These are phyloP conservation scores for Calycopis cecrops DNA, from an alignment of 1,140 invertebrate species.

Conservation along the genomic window DNA sequence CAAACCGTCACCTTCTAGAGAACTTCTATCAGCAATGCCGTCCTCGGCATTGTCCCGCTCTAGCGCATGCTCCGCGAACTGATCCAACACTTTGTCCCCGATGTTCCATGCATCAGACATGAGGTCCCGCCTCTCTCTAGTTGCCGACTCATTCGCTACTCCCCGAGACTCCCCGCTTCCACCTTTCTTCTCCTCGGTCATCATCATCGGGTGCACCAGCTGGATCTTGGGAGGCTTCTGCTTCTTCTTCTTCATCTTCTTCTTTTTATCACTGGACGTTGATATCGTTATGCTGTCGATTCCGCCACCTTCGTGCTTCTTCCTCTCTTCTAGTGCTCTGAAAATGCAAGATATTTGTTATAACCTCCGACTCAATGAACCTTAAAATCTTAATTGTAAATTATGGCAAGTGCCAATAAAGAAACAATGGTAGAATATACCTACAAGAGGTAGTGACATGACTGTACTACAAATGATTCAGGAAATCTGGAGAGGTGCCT, in stretches of 20 bases:
- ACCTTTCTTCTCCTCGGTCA: constrained; percentile 33
- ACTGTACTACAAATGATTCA: neutral
- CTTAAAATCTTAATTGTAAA: neutral
- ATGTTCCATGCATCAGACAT: constrained; percentile 44
- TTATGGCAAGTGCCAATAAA: neutral
- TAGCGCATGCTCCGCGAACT: constrained; percentile 51
- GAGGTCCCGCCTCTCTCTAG: constrained; percentile 36
- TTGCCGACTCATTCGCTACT: constrained; percentile 38
- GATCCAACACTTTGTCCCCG: constrained; percentile 50
- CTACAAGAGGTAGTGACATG: too few relatives aligned
- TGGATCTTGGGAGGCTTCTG: constrained; percentile 54
- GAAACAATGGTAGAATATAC: neutral
- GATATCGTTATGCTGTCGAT: constrained; percentile 55
- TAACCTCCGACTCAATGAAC: neutral
- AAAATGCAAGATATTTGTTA: constrained; percentile 15
- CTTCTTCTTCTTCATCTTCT: constrained; percentile 57
- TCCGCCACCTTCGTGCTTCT: constrained; percentile 43
- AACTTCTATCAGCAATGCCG: constrained; percentile 49
- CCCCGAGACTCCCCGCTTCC: constrained; percentile 47
- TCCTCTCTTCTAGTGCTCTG: constrained; percentile 45
- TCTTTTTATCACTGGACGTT: constrained; percentile 36
- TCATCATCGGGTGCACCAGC: constrained; percentile 43
- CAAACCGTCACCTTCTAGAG: constrained; percentile 51
- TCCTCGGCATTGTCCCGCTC: constrained; percentile 50
- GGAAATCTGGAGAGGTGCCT: neutral